phyloP scores from a whole-genome alignment of 2,113 vertebrate species.

The Rhinoderma darwinii region DNA sequence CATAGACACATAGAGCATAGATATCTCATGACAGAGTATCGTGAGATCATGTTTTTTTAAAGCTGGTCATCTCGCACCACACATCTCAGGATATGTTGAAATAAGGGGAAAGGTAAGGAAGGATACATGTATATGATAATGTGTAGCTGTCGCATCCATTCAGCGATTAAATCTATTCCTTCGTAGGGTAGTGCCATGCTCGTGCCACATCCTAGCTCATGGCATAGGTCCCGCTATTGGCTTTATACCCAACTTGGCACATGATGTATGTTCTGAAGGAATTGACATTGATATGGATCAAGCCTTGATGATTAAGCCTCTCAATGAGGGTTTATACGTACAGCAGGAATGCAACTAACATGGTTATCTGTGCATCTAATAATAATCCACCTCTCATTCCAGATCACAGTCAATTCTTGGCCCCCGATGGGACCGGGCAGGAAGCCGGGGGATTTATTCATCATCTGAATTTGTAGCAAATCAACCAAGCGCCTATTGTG shows the following conservation, averaged over 20 bases:
- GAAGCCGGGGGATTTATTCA: constrained; percentile 27
- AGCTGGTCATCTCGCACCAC: no score
- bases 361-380: constrained; percentile 32
- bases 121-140: no score
- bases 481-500: background rate
- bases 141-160: no score
- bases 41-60: no score
- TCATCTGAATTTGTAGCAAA: constrained; percentile 43
- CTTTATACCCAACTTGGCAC: background rate
- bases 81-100: no score
- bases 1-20: no score
- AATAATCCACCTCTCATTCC: background rate
- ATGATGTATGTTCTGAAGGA: background rate
- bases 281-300: background rate
- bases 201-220: no score
- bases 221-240: no score
- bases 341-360: background rate
- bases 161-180: no score
- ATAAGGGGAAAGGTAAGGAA: no score
- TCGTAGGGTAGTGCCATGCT: no score
- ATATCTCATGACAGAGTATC: no score
- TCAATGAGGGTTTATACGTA: background rate
- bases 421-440: background rate
- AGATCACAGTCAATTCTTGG: background rate
- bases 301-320: background rate